These are phyloP conservation scores for Morpho helenor DNA, from an alignment of 2,888 invertebrate species.

Conservation along the genomic window DNA sequence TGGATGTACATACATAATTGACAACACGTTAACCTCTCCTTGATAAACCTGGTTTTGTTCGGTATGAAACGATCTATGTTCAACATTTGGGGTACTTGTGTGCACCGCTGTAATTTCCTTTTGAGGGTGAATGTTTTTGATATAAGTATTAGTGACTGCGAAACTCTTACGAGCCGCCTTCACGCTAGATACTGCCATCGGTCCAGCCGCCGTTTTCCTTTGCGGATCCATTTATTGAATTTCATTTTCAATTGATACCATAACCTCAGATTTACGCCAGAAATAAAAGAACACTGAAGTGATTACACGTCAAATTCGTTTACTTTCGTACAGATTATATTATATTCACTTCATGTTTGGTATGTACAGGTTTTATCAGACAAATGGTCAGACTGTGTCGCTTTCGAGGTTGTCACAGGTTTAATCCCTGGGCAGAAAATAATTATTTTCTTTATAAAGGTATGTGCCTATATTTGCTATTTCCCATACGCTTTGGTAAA, in stretches of 20 bases:
- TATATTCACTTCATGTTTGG: too few species aligned
- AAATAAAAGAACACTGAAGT: too few species aligned
- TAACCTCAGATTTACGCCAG: not conserved
- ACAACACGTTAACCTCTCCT: slow-evolving; percentile 63
- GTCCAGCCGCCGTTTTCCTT: slow-evolving; percentile 51
- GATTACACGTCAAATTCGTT: too few species aligned
- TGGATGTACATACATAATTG: slow-evolving; percentile 52
- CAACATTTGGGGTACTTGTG: slow-evolving; percentile 55
- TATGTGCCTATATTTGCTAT: too few species aligned
- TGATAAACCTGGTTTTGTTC: slow-evolving; percentile 60
- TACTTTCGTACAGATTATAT: too few species aligned
- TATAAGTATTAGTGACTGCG: slow-evolving; percentile 39
- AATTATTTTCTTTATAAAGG: too few species aligned
- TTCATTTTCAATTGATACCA: slow-evolving; percentile 7
- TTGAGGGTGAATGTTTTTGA: slow-evolving; percentile 37
- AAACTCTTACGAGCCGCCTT: slow-evolving; percentile 50
- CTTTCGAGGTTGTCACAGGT: too few species aligned
- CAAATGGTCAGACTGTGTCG: too few species aligned
- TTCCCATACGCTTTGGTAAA: not conserved
- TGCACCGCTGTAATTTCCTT: slow-evolving; percentile 61
- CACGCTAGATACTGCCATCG: slow-evolving; percentile 50
- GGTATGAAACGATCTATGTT: slow-evolving; percentile 44
- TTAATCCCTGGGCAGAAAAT: too few species aligned
- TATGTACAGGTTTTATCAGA: too few species aligned
- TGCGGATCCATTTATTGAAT: slow-evolving; percentile 50